Conservation (phyloP, 2,888 invertebrate species). For the Aproaerema taeniolella region DNA sequence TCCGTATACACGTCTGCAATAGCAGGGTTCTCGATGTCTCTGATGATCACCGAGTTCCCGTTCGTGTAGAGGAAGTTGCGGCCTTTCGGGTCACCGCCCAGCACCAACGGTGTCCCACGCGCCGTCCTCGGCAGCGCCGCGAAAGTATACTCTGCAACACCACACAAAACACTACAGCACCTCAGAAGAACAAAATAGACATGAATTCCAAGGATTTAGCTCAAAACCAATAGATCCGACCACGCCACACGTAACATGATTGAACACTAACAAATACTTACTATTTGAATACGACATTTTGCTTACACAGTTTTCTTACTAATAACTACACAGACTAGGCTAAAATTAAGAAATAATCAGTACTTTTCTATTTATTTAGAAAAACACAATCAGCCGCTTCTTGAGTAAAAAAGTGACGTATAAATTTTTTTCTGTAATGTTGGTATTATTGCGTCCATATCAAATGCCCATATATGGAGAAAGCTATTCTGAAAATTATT, state of each 20-base stretch:
- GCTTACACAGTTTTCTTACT: slow-evolving; percentile 44
- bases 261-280: slow-evolving; percentile 42
- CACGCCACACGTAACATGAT: slow-evolving; percentile 13
- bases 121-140: slow-evolving; percentile 96
- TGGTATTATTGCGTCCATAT: slow-evolving; percentile 32
- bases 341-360: slow-evolving; percentile 42
- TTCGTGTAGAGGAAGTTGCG: slow-evolving; percentile 97
- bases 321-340: slow-evolving; percentile 38
- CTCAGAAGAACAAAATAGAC: slow-evolving; percentile 8
- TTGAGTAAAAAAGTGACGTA: slow-evolving; percentile 68
- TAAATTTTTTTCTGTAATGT: slow-evolving; percentile 37
- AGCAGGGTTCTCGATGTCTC: slow-evolving; percentile 97
- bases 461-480: slow-evolving; percentile 55
- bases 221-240: neutral
- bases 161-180: slow-evolving; percentile 10
- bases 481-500: no score
- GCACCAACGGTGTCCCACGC: slow-evolving; percentile 94
- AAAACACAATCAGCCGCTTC: slow-evolving; percentile 62
- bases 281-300: slow-evolving; percentile 71
- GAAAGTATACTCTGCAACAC: slow-evolving; percentile 87
- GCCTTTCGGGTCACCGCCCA: slow-evolving; percentile 97
- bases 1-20: slow-evolving; percentile 98
- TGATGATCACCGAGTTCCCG: slow-evolving; percentile 98
- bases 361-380: slow-evolving; percentile 55
- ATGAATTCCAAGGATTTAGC: slow-evolving; percentile 11